Base-by-base conservation (phyloP, 2,888 invertebrate species). In the Patella ulyssiponensis region DNA sequence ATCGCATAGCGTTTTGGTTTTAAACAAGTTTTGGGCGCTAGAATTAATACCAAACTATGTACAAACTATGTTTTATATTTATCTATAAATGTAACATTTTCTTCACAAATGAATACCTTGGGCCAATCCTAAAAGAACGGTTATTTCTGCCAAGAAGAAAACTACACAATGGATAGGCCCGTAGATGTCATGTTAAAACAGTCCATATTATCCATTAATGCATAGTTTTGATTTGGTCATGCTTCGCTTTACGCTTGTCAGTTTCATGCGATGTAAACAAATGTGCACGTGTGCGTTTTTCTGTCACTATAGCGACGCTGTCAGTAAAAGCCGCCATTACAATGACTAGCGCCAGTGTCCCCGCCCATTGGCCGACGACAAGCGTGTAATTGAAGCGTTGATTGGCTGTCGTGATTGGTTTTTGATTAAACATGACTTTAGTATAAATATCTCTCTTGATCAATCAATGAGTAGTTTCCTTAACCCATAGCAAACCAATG, bases 401-500 rank as follows among this genome's bases (percentile, higher is more conserved):
- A 81, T 81, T 81, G 81, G 81, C 76, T 78, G 72, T 23, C 17
- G 81, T 71, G 78, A 76, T 74, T 77, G 80, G 74, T 71, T 79
- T 81, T 77, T 79, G 77, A 77, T 80, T 79, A 81, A 81, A 82
- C 81, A 80, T 79, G 79, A 79, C 77, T 82, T 81, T 78, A 75
- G 84, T 86, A 85, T 82, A 85, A 86, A 86, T 83, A 83, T 83
- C 83, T 79, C 81, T 82, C 82, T 81, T 79, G 79, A 85, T 86
- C 87, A 86, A 88, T 88, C 88, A 85, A 88, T 87, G 83, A 79
- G 72, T 79, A 82, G 83, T 82, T 86, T 86, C 86, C 85, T 83
- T 84, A 81, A 83, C 82, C 86, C 83, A 86, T 86, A 83, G 84
- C 83, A 79, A 82, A 79, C 80, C 79, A 81, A 79, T 85, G 83